phyloP scores from a whole-genome alignment of 1,140 invertebrate species.

The Neuroterus valhalla region DNA sequence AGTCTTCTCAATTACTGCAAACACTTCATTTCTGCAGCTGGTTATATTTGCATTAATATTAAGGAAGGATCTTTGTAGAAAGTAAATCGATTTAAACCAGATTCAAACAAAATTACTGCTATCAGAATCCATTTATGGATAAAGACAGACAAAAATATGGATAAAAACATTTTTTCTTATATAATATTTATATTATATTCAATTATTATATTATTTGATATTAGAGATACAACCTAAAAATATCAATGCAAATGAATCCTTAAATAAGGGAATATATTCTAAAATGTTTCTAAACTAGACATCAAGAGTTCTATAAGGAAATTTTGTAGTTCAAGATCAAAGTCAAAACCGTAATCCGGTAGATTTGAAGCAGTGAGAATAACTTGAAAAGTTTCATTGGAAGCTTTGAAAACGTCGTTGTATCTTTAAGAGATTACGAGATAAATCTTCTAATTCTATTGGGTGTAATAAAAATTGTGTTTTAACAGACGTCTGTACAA shows the following conservation, averaged over 20 bases:
- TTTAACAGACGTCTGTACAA: background rate
- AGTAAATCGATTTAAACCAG: background rate
- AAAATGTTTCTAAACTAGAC: slow-evolving; percentile 60
- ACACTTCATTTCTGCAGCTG: too few relatives aligned
- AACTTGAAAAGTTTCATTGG: slow-evolving; percentile 7
- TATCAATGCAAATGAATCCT: slow-evolving; percentile 11
- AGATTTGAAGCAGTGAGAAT: background rate
- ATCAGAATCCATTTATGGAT: too few relatives aligned
- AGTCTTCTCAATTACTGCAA: background rate
- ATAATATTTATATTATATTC: background rate
- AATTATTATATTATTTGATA: background rate
- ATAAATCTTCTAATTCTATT: background rate
- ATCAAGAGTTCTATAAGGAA: slow-evolving; percentile 31
- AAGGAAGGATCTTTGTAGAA: too few relatives aligned
- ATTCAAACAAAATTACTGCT: background rate
- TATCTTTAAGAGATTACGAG: background rate
- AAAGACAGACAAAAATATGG: too few relatives aligned
- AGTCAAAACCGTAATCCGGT: background rate
- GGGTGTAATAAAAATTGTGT: background rate
- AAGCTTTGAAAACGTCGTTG: background rate
- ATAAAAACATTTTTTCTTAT: background rate
- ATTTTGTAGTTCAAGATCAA: slow-evolving; percentile 34
- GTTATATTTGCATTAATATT: too few relatives aligned
- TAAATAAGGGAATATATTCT: slow-evolving; percentile 63
- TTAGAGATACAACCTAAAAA: background rate